These are phyloP conservation scores for Ostrea denselamellosa DNA, from an alignment of 1,140 invertebrate genomes.

Conservation along the genomic window DNA sequence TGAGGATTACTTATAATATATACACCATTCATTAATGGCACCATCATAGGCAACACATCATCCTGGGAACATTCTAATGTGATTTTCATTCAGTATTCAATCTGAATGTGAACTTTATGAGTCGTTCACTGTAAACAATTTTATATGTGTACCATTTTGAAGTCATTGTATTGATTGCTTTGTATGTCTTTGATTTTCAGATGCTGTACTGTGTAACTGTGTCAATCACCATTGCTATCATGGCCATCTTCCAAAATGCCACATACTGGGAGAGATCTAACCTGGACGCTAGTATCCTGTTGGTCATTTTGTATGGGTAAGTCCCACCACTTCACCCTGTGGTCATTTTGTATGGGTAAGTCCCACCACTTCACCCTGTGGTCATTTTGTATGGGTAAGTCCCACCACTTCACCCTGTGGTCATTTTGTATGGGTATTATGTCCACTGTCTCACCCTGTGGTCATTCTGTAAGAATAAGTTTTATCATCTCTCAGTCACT, in stretches of 20 bases:
- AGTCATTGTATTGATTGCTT: neutral
- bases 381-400: slow-evolving; percentile 73
- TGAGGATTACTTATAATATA: too few species aligned
- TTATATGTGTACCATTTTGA: neutral
- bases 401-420: neutral
- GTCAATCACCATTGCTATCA: slow-evolving; percentile 69
- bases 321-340: slow-evolving; percentile 39
- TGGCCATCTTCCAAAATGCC: slow-evolving; percentile 74
- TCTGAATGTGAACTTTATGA: too few species aligned
- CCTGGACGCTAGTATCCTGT: slow-evolving; percentile 77
- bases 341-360: slow-evolving; percentile 73
- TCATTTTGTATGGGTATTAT: slow-evolving; percentile 74
- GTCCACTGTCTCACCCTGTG: neutral
- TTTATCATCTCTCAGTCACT: too few species aligned
- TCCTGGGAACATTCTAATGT: too few species aligned
- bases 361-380: neutral
- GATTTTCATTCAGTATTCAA: too few species aligned
- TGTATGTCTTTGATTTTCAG: slow-evolving; percentile 58
- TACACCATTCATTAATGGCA: too few species aligned
- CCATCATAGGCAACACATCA: too few species aligned
- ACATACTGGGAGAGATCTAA: slow-evolving; percentile 80
- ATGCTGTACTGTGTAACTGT: slow-evolving; percentile 69
- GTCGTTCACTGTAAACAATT: neutral
- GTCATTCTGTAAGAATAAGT: too few species aligned
- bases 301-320: slow-evolving; percentile 81